Conservation (phyloP, 2,888 invertebrate species). For the Phengaris alcon region DNA sequence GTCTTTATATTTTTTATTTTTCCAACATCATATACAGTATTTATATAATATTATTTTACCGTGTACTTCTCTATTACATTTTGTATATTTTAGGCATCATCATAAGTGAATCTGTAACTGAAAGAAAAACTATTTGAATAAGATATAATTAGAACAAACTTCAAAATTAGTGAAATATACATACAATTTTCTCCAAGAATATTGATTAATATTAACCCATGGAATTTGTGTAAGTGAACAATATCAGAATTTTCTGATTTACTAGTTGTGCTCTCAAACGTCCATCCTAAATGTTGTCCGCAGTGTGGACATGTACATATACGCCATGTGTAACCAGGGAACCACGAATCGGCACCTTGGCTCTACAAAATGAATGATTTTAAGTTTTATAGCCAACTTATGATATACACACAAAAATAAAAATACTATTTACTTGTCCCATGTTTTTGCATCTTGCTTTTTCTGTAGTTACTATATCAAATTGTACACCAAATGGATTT, state of each 20-base stretch:
- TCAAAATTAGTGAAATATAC: constrained; percentile 39
- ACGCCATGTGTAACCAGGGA: constrained; percentile 82
- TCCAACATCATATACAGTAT: constrained; percentile 27
- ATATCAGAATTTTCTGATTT: constrained; percentile 45
- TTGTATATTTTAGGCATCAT: constrained; percentile 74
- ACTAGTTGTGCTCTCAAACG: constrained; percentile 68
- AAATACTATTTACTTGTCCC: constrained; percentile 61
- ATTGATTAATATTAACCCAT: constrained; percentile 69
- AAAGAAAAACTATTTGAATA: constrained; percentile 46
- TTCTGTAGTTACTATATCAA: constrained; percentile 74
- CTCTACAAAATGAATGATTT: constrained; percentile 54
- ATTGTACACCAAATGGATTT: constrained; percentile 77
- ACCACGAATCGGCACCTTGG: constrained; percentile 81
- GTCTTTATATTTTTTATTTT: constrained; percentile 29
- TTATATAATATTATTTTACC: constrained; percentile 5
- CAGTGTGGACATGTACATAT: constrained; percentile 81
- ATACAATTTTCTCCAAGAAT: constrained; percentile 75
- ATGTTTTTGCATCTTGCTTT: constrained; percentile 77
- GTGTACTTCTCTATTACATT: constrained; percentile 34
- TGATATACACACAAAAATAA: neutral
- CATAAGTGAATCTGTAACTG: constrained; percentile 79
- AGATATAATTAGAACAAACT: constrained; percentile 25
- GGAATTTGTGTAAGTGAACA: constrained; percentile 55
- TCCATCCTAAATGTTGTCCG: constrained; percentile 81
- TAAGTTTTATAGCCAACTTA: neutral